phyloP scores from a whole-genome alignment of 1,140 invertebrate species.

The Drosophila murphyi region DNA sequence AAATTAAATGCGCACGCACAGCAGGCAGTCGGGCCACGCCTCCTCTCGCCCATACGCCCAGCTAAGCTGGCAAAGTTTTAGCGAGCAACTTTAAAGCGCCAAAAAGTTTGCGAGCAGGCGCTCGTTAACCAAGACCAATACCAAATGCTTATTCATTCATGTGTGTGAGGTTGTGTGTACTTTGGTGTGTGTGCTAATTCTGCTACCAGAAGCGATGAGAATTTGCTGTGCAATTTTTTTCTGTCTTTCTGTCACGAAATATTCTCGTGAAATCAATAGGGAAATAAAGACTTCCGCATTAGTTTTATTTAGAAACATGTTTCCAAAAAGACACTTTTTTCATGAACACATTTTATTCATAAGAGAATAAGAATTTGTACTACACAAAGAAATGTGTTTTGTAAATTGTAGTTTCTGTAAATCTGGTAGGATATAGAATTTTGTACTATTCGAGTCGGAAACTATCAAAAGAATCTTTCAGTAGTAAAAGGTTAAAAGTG shows the following conservation, averaged over 20 bases:
- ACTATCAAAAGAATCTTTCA: too few relatives aligned
- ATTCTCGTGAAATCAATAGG: not conserved
- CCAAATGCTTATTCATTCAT: conserved; percentile 26
- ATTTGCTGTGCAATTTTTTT: not conserved
- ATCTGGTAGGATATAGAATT: too few relatives aligned
- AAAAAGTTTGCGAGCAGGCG: conserved; percentile 50
- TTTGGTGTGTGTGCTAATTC: not conserved
- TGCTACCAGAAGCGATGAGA: not conserved
- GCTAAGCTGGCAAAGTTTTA: conserved; percentile 31
- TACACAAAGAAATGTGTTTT: not conserved
- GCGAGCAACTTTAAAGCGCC: conserved; percentile 54
- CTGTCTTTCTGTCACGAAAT: not conserved
- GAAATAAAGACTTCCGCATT: too few relatives aligned
- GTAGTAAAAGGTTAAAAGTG: too few relatives aligned
- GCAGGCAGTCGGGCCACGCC: conserved; percentile 20
- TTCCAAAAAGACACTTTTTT: too few relatives aligned
- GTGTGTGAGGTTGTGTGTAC: conserved; percentile 2
- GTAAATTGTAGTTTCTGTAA: not conserved
- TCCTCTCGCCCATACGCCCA: not conserved
- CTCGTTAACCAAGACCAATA: conserved; percentile 47
- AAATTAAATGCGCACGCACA: conserved; percentile 72
- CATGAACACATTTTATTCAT: too few relatives aligned
- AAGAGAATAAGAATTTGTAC: too few relatives aligned
- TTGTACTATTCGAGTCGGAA: not conserved
- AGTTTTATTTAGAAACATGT: too few relatives aligned